Base-by-base conservation (phyloP, 2,888 invertebrate species). In the Lysandra coridon region DNA sequence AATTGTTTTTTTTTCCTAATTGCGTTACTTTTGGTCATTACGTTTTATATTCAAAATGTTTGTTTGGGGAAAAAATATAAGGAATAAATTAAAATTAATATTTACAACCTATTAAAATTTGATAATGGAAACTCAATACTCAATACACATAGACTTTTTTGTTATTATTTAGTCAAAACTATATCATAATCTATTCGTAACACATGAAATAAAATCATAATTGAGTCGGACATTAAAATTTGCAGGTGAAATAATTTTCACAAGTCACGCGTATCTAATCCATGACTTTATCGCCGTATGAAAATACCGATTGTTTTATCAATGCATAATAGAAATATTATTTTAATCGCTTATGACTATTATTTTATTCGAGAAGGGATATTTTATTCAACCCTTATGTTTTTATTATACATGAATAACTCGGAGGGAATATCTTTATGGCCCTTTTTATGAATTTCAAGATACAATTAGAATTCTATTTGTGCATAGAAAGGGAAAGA, bases 301-400 rank as follows among this genome's bases (percentile, higher is more conserved):
- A 76, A 57, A 76, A 76, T 49, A 76, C 30, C 30, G 30, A 37
- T 76, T 57, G 53, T 53, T 57, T 57, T 53, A 76, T 33, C 76
- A 53, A 33, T 53, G 30, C 76, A 57, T 76, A 57, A 57, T 57
- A 53, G 0, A 23, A 23, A 57, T 76, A 76, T 76, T 37, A 53
- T 53, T 53, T 76, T 76, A 76, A 76, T 76, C 76, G 76, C 57
- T 76, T 76, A 76, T 76, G 53, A 76, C 76, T 57, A 76, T 76
- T 76, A 57, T 76, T 76, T 76, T 53, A 76, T 53, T 57, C 76
- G 7, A 33, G 14, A 57, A 76, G 53, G 76, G 76, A 53, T 49
- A 49, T 75, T 57, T 57, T 76, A 57, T 76, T 33, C 57, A 76
- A 57, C 53, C 76, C 76, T 53, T 76, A 33, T 76, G 76, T 76